A percentile compares a stretch with the other conserved stretches of the same genome.
Conservation (phyloP, 1,140 invertebrate species). For the Bathynomus jamesi region DNA sequence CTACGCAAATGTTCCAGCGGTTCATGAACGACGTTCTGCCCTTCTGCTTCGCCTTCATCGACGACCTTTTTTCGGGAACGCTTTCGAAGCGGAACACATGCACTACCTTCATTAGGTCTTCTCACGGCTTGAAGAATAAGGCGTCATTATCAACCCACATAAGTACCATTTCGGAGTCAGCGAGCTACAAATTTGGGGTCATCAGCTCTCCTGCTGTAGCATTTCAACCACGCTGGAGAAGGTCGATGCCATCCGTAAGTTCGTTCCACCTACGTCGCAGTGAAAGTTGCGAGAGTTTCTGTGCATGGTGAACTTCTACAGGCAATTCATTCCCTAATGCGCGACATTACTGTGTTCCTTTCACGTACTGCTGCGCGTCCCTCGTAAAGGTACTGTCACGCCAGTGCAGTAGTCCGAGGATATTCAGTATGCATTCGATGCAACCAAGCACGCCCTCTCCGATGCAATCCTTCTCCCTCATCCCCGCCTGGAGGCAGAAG, state of each 20-base stretch:
- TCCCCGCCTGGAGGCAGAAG: no score
- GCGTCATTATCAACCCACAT: not conserved
- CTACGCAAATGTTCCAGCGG: not conserved
- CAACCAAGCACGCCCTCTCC: no score
- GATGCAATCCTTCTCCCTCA: no score
- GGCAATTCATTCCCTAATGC: no score
- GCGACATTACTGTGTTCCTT: no score
- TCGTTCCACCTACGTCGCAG: not conserved
- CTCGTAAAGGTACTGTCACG: no score
- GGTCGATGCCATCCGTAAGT: not conserved
- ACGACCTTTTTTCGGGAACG: not conserved
- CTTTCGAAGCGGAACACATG: not conserved
- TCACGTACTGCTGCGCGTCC: no score
- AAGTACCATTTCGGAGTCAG: not conserved
- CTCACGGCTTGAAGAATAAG: not conserved
- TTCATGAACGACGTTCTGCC: not conserved
- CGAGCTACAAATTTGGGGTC: not conserved
- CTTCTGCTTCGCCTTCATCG: not conserved
- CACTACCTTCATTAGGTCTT: not conserved
- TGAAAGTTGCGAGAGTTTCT: not conserved
- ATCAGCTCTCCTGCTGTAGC: not conserved
- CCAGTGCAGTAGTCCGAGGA: no score
- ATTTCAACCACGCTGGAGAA: not conserved
- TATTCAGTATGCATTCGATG: no score
- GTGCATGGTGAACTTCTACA: not conserved